phyloP scores from a whole-genome alignment of 1,140 invertebrate genomes.

The Oryzaephilus surinamensis region DNA sequence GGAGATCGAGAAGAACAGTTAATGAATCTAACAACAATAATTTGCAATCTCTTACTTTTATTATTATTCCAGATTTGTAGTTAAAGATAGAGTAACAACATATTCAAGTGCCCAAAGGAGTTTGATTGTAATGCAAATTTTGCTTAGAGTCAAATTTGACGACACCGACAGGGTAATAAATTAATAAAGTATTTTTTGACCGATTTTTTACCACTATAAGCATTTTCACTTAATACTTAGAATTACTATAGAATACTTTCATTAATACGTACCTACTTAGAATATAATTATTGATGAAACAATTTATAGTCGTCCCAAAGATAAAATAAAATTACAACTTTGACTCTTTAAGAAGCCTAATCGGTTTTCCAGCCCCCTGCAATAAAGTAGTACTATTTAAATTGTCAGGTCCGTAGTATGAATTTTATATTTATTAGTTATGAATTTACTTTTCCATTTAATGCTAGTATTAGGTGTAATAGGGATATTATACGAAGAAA shows the following conservation, averaged over 20 bases:
- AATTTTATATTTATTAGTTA: too few relatives aligned
- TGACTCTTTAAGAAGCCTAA: too few relatives aligned
- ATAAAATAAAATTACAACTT: too few relatives aligned
- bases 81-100: conserved; percentile 74
- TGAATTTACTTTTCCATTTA: too few relatives aligned
- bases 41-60: not conserved
- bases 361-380: conserved; percentile 1
- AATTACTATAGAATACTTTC: not conserved
- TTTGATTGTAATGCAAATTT: conserved; percentile 86
- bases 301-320: too few relatives aligned
- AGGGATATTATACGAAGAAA: too few relatives aligned
- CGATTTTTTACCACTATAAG: not conserved
- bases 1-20: conserved; percentile 74
- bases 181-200: conserved; percentile 17
- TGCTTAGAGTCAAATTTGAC: conserved; percentile 69
- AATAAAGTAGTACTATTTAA: too few relatives aligned
- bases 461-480: too few relatives aligned
- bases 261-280: not conserved
- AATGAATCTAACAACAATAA: conserved; percentile 29
- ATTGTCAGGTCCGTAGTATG: too few relatives aligned
- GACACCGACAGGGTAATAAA: conserved; percentile 59
- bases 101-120: conserved; percentile 83
- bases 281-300: conserved; percentile 20
- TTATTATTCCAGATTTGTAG: conserved; percentile 60
- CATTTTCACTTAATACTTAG: not conserved